Percentiles rank a stretch among this genome's conserved stretches.
phyloP scores from a whole-genome alignment of 2,888 invertebrate species.

The Meliscaeva auricollis region DNA sequence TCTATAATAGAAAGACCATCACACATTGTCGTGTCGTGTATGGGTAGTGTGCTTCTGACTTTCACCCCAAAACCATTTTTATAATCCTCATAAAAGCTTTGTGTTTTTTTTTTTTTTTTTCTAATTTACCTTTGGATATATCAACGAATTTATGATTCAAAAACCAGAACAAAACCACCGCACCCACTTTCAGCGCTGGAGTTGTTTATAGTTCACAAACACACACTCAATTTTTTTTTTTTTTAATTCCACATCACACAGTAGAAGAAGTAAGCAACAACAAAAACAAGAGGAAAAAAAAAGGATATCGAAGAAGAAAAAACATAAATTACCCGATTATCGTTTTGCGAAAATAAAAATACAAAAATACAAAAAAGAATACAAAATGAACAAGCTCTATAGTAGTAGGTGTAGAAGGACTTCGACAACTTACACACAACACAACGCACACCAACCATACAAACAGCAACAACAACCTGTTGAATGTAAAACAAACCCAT shows the following conservation, averaged over 20 bases:
- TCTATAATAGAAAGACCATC: not conserved
- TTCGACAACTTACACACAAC: slow-evolving; percentile 19
- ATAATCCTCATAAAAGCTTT: slow-evolving; percentile 48
- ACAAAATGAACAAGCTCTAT: slow-evolving; percentile 44
- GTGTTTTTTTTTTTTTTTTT: slow-evolving; percentile 29
- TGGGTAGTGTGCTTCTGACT: no score
- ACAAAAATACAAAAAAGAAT: slow-evolving; percentile 35
- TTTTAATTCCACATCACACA: slow-evolving; percentile 22
- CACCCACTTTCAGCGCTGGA: slow-evolving; percentile 2
- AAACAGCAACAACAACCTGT: slow-evolving; percentile 59
- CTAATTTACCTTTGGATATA: not conserved
- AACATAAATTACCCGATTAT: slow-evolving; percentile 76
- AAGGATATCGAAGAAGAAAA: slow-evolving; percentile 45
- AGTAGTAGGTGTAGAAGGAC: slow-evolving; percentile 5
- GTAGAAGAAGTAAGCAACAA: slow-evolving; percentile 6
- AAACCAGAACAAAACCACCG: slow-evolving; percentile 6
- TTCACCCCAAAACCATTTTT: slow-evolving; percentile 42
- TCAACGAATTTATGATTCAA: slow-evolving; percentile 62
- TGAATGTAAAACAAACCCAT: slow-evolving; percentile 58
- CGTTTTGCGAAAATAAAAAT: slow-evolving; percentile 62
- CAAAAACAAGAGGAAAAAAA: slow-evolving; percentile 17
- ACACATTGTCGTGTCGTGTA: not conserved
- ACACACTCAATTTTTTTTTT: slow-evolving; percentile 11
- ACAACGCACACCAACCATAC: slow-evolving; percentile 5
- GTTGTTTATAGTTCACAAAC: slow-evolving; percentile 9